These are phyloP conservation scores for Matsumyia berberina DNA, from an alignment of 2,888 invertebrate species.

Conservation along the genomic window DNA sequence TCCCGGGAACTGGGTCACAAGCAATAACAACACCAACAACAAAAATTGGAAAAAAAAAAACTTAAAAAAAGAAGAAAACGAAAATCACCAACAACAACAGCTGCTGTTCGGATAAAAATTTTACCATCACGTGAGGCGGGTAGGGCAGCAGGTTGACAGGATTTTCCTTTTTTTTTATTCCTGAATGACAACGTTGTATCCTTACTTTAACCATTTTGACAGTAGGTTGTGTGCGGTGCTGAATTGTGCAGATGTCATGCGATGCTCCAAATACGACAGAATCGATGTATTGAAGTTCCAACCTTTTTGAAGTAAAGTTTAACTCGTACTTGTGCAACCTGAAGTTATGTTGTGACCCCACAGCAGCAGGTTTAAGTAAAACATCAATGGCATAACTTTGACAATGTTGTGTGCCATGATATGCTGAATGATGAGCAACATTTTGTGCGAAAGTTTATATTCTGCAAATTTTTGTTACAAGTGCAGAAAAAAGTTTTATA, in stretches of 20 bases:
- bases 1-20: constrained; percentile 56
- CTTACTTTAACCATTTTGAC: constrained; percentile 26
- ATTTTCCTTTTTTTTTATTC: constrained; percentile 8
- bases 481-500: constrained; percentile 20
- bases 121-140: constrained; percentile 29
- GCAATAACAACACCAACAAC: constrained; percentile 32
- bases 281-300: constrained; percentile 66
- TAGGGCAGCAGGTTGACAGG: constrained; percentile 18
- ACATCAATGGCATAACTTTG: constrained; percentile 8
- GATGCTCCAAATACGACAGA: constrained; percentile 39
- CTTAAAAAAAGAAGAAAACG: constrained; percentile 13
- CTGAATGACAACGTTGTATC: constrained; percentile 17
- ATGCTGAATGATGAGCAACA: constrained; percentile 21
- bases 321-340: constrained; percentile 20
- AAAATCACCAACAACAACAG: neutral
- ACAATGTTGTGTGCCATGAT: constrained; percentile 6
- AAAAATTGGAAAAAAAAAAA: neutral
- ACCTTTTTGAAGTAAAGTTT: constrained; percentile 46
- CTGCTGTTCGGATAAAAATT: constrained; percentile 51
- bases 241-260: constrained; percentile 40
- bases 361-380: constrained; percentile 28
- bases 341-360: constrained; percentile 13
- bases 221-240: neutral
- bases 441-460: neutral
- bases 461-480: neutral